Percentiles rank a stretch among this genome's conserved stretches.
Evolutionary conservation across 2,888 invertebrate species (phyloP).

Genomic region (Tipula lateralis): DNA sequence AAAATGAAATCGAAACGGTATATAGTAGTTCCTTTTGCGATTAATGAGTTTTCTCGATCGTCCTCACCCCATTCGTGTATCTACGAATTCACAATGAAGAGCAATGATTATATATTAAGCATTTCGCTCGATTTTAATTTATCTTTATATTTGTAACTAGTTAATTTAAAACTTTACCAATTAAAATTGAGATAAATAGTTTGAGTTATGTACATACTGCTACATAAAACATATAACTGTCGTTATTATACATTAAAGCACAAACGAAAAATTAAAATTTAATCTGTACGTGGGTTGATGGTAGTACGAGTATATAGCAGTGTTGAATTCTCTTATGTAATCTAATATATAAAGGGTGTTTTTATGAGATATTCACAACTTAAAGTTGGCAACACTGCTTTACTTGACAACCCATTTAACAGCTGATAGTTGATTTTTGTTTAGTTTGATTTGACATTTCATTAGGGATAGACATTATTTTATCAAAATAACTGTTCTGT

Average conservation of each 20-base stretch:
- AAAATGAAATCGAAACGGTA: not conserved
- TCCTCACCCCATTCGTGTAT: not conserved
- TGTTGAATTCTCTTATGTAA: no score
- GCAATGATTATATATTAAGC: not conserved
- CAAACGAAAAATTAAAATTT: not conserved
- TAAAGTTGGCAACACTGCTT: no score
- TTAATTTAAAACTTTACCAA: not conserved
- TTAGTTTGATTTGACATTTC: no score
- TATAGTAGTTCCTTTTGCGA: not conserved
- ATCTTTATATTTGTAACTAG: not conserved
- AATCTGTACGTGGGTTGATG: no score
- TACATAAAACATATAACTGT: not conserved
- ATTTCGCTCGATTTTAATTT: not conserved
- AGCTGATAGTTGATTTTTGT: no score
- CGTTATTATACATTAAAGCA: not conserved
- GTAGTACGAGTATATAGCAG: no score
- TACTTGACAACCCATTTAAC: no score
- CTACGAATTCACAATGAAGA: not conserved
- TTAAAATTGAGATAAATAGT: not conserved
- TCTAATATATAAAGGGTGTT: no score
- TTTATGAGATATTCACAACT: no score
- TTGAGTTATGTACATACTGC: not conserved
- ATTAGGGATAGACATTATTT: no score
- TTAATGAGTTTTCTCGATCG: not conserved
- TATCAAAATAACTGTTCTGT: no score